Evolutionary conservation across 2,113 vertebrate genomes (phyloP).

Genomic region (Blennius ocellaris): DNA sequence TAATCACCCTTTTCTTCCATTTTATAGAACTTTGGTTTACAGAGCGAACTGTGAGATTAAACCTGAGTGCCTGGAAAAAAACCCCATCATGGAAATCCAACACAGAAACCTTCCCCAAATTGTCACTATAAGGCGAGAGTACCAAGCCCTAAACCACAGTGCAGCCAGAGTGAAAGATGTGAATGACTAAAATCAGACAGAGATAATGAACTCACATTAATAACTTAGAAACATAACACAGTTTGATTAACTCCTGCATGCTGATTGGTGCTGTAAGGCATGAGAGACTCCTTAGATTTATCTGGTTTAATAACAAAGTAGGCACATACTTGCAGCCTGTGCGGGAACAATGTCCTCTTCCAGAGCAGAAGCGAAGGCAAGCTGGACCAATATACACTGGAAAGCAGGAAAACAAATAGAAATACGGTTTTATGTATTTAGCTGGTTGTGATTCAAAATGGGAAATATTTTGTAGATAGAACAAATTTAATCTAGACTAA

Average conservation of each 20-base stretch:
- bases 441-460: background rate
- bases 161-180: slow-evolving; percentile 2
- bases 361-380: slow-evolving; percentile 97
- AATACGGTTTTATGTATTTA: slow-evolving; percentile 17
- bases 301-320: slow-evolving; percentile 51
- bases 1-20: no score
- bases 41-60: no score
- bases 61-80: no score
- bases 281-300: slow-evolving; percentile 54
- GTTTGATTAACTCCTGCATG: slow-evolving; percentile 51
- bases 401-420: slow-evolving; percentile 67
- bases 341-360: slow-evolving; percentile 94
- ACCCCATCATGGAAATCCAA: no score
- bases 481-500: background rate
- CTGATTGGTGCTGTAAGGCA: slow-evolving; percentile 40
- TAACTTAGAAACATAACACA: slow-evolving; percentile 56
- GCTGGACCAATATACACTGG: slow-evolving; percentile 97
- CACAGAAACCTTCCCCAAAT: no score
- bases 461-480: background rate
- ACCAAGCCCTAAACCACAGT: no score
- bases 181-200: slow-evolving; percentile 27
- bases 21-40: no score
- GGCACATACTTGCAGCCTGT: slow-evolving; percentile 95
- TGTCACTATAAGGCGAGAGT: no score
- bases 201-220: slow-evolving; percentile 61